Evolutionary conservation across 35 echinoderm and acorn worm genomes (phyloP).

Genomic region (Lytechinus pictus): DNA sequence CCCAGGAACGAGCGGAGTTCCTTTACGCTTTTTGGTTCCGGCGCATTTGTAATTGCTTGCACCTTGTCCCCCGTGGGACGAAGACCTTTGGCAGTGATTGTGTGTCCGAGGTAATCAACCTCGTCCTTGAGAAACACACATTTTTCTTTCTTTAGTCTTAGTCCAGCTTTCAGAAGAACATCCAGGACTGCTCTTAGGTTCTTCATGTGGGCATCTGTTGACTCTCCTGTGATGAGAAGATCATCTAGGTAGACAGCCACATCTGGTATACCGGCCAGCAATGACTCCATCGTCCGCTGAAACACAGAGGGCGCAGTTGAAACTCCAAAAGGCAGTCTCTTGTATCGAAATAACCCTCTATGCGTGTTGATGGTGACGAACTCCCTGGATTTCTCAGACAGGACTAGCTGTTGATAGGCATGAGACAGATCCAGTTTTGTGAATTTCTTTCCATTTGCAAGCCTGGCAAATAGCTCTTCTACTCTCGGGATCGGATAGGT

Average conservation of each 20-base stretch:
- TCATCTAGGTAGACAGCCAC: constrained; percentile 66
- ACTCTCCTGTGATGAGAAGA: constrained; percentile 59
- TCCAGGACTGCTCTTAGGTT: constrained; percentile 52
- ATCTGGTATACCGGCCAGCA: constrained; percentile 60
- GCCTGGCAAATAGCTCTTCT: constrained; percentile 38
- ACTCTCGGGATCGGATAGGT: constrained; percentile 38
- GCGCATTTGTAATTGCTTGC: constrained; percentile 62
- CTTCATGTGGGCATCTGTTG: constrained; percentile 44
- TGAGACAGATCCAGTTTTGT: constrained; percentile 39
- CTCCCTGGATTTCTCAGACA: constrained; percentile 38
- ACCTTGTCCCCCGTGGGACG: constrained; percentile 68
- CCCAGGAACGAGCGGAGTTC: constrained; percentile 66
- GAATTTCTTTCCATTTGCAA: constrained; percentile 23
- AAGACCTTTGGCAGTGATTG: constrained; percentile 53
- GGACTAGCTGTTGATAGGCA: constrained; percentile 52
- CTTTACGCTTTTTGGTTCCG: constrained; percentile 33
- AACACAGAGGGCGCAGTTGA: constrained; percentile 59
- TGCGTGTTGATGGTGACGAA: constrained; percentile 68
- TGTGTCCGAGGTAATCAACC: constrained; percentile 67
- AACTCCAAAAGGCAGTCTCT: constrained; percentile 54
- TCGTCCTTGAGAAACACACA: constrained; percentile 50
- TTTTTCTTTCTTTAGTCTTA: constrained; percentile 71
- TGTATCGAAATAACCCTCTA: constrained; percentile 51
- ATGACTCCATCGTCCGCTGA: constrained; percentile 60
- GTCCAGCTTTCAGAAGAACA: constrained; percentile 43